phyloP scores from a whole-genome alignment of 2,888 invertebrate genomes.

The Melanophora roralis region DNA sequence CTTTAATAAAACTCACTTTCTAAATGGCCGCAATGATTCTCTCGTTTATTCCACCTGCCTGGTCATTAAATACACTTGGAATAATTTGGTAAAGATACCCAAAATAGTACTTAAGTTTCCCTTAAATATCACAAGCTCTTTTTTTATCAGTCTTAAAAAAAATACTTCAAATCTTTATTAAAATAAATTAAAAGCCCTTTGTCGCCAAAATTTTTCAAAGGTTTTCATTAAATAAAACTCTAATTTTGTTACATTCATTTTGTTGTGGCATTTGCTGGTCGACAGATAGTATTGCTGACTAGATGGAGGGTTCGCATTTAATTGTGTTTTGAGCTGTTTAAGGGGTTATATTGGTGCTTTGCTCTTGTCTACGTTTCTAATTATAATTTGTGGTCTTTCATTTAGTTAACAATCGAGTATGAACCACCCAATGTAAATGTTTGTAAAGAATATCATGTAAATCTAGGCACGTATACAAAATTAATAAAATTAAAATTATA shows the following conservation, averaged over 20 bases:
- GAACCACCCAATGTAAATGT: constrained; percentile 33
- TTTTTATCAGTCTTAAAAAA: constrained; percentile 45
- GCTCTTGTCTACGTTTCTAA: constrained; percentile 43
- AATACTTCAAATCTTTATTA: constrained; percentile 48
- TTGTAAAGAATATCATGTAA: constrained; percentile 42
- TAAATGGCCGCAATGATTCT: background rate
- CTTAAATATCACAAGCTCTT: constrained; percentile 21
- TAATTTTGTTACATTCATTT: background rate
- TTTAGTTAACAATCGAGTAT: constrained; percentile 17
- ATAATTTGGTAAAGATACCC: constrained; percentile 37
- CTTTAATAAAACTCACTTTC: background rate
- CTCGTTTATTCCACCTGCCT: constrained; percentile 28
- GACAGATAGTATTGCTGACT: background rate
- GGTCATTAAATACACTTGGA: constrained; percentile 41
- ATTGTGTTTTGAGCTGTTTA: background rate
- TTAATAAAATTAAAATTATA: constrained; percentile 59
- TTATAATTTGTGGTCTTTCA: constrained; percentile 58
- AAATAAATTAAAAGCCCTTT: constrained; percentile 58
- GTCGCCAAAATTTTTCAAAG: constrained; percentile 54
- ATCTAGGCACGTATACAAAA: constrained; percentile 55
- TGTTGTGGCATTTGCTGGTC: too few species aligned
- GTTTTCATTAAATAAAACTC: constrained; percentile 39
- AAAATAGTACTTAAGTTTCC: constrained; percentile 31
- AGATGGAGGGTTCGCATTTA: background rate
- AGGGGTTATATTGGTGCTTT: background rate